Base-by-base conservation (phyloP, 2,797 vertebrate genomes). In the Pagetopsis macropterus region DNA sequence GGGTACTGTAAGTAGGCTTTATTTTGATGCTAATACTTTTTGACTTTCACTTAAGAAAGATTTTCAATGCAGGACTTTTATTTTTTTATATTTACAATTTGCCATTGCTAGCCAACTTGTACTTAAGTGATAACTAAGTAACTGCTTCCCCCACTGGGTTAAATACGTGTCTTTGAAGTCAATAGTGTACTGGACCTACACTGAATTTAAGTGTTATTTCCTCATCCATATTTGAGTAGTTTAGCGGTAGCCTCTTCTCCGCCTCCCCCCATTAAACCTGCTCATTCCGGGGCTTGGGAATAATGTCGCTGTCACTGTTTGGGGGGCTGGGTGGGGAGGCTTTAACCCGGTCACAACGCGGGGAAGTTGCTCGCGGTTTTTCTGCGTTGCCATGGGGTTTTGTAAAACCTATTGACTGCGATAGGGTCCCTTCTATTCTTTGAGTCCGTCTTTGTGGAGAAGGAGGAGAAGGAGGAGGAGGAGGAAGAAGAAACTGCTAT, bases 331-430 rank as follows among this genome's bases (percentile, higher is more conserved):
- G 55, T 12, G 78, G 65, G 55, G 82, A 71, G 84, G 88, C 72
- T 83, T 88, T 87, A 93, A 93, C 92, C 91, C 91, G 89, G 90
- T 94, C 91, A 93, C 91, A 81, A 85, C 90, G 88, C 67, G 79
- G 87, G 83, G 87, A 94, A 94, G 93, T 95, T 93, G 91, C 89
- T 89, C 83, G 76, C 84, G 75, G 84, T 82, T 87, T 85, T 81
- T 57, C 85, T 46, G 82, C 87, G 94, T 95, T 95, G 94, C 93
- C 93, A 95, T 94, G 94, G 93, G 74, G 75, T 91, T 91, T 78
- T 74, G 65, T 90, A 84, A 91, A 92, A 88, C 90, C 93, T 84
- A 93, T 94, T 94, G 93, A 94, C 85, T 86, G 89, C 87, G 82
- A 87, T 85, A 85, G 88, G 91, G 85, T 87, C 82, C 84, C 85